Conservation (phyloP, 2,797 vertebrate species). For the Limnodromus scolopaceus region DNA sequence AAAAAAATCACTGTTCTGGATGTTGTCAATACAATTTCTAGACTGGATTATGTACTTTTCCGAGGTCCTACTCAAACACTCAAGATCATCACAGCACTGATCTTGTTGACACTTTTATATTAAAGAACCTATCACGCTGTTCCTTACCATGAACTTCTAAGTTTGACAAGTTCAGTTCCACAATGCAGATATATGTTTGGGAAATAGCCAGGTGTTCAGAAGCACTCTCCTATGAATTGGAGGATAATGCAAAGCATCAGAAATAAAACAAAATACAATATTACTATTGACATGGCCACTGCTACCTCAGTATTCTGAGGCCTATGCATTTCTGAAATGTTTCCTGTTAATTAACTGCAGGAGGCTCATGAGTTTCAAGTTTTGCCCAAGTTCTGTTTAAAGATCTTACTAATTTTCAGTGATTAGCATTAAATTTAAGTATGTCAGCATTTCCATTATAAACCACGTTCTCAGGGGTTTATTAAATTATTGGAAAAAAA, state of each 20-base stretch:
- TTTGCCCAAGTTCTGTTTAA: constrained; percentile 47
- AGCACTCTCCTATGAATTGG: neutral
- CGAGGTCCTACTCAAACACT: neutral
- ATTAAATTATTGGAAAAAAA: constrained; percentile 67
- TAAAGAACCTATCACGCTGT: neutral
- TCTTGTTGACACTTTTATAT: neutral
- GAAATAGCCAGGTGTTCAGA: neutral
- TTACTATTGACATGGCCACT: neutral
- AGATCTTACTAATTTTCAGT: constrained; percentile 52
- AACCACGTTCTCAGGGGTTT: constrained; percentile 56
- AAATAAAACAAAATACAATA: neutral
- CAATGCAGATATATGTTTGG: neutral
- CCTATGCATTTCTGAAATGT: neutral
- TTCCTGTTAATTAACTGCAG: constrained; percentile 36
- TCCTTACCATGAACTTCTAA: neutral
- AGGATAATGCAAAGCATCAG: neutral
- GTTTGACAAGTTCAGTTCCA: neutral
- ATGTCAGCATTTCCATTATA: constrained; percentile 65
- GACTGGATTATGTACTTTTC: neutral
- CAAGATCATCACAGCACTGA: neutral
- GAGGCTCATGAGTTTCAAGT: constrained; percentile 33
- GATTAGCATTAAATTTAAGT: constrained; percentile 68
- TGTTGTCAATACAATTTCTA: neutral
- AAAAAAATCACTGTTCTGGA: neutral
- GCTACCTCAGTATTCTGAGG: neutral